Conservation (phyloP, 2,113 vertebrate species). For the Sturnus vulgaris region DNA sequence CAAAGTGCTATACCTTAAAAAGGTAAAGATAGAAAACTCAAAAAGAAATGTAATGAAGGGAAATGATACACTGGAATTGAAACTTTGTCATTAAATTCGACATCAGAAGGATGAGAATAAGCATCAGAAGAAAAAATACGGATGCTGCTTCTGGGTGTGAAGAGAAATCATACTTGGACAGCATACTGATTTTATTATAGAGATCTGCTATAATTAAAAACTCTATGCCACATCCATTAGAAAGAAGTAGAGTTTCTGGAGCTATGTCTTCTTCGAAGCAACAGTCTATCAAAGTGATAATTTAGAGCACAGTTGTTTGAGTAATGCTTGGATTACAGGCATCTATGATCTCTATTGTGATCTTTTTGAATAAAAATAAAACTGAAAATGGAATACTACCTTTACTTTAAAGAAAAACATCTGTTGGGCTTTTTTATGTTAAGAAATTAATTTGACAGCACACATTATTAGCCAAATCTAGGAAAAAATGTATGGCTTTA, state of each 20-base stretch:
- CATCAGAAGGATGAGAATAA: background rate
- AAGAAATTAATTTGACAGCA: background rate
- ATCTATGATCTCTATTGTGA: background rate
- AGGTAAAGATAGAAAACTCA: background rate
- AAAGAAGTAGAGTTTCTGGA: background rate
- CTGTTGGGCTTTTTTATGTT: background rate
- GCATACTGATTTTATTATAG: background rate
- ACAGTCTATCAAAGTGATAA: background rate
- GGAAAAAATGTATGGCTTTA: background rate
- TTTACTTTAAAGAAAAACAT: background rate
- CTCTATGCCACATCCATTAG: background rate
- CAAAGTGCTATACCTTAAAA: background rate
- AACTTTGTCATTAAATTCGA: background rate
- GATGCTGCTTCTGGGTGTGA: background rate
- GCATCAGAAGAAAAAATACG: background rate
- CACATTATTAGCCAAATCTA: background rate
- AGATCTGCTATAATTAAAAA: background rate
- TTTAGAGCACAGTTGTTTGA: background rate
- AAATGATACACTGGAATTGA: background rate
- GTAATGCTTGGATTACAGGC: background rate
- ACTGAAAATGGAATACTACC: background rate
- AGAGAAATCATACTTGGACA: background rate
- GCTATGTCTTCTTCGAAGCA: background rate
- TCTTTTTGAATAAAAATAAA: background rate
- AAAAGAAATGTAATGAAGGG: background rate